Evolutionary conservation across 2,888 invertebrate species (phyloP), one percentile per base, ranked within the genome.

Genomic region (Himalopsyche tibetana): DNA sequence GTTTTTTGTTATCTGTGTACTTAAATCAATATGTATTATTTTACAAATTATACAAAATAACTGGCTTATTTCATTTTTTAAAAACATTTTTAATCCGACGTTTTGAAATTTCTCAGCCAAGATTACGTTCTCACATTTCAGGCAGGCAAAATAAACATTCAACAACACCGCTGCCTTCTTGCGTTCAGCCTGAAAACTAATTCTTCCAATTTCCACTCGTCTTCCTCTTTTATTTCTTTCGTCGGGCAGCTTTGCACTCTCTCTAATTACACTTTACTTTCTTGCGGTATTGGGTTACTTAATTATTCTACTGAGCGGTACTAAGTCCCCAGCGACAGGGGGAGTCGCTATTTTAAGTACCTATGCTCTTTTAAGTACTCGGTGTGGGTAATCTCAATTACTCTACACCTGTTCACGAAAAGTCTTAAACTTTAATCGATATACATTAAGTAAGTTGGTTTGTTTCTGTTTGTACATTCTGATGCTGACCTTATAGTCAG

Each of bases 201-300:
- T 74, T 74, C 36, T 74, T 74, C 74, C 74, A 74, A 74, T 74
- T 74, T 19, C 74, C 74, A 74, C 74, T 74, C 36, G 19, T 74
- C 74, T 74, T 74, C 38, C 38, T 74, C 74, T 12, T 74, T 74
- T 74, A 74, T 74, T 74, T 74, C 74, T 86, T 84, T 84, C 84
- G 63, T 63, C 84, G 56, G 63, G 42, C 79, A 80, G 84, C 80
- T 84, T 86, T 84, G 84, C 84, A 86, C 86, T 87, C 87, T 88
- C 88, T 88, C 87, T 88, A 88, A 88, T 88, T 88, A 88, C 88
- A 87, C 79, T 82, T 85, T 80, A 63, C 86, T 74, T 36, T 55
- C 85, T 38, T 55, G 79, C 80, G 55, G 87, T 83, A 85, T 88
- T 85, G 86, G 86, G 87, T 88, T 88, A 88, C 88, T 88, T 88